Base-by-base conservation (phyloP, 2,888 invertebrate species). In the Charanyca ferruginea region DNA sequence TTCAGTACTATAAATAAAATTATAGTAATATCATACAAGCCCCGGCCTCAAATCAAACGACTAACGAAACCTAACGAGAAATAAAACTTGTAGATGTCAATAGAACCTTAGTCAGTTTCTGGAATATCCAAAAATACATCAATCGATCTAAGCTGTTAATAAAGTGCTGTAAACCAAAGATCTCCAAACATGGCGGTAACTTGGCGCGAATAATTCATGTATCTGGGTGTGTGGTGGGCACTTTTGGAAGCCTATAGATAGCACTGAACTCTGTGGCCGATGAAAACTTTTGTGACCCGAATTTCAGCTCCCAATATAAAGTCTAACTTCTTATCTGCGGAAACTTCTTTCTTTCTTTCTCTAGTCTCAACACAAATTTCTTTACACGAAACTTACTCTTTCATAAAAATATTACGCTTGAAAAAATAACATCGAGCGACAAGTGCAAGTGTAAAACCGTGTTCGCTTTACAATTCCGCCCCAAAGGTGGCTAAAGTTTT, bases 401-500 rank as follows among this genome's bases (percentile, higher is more conserved):
- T 60, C 45, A 35, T 44, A 53, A 49, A 61, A 60, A 48, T 58
- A 61, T 57, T 44, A 16, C 47, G 23, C 49, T 58, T 48, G 11
- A 47, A 51, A 62, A 59, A 63, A 51, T 42, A 42, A 62, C 42
- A 42, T 58, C 6, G 6, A 18, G 59, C 32, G 38, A 49, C 13
- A 22, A 63, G n/a, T 45, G 49, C 51, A 51, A 66, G 66, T 67
- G 58, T 61, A 64, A 66, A 79, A 58, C 55, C 32, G n/a, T 67
- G 60, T 61, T 61, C 62, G 38, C 60, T 66, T 77, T 72, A 64
- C 53, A 55, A 64, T 68, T 70, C 32, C 11, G 54, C 22, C 66
- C 57, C 57, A 71, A 75, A 68, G 68, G 66, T 69, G 57, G 64
- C 20, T 25, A 65, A 80, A 75, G 66, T 75, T 80, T 73, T 54